Evolutionary conservation across 2,113 vertebrate genomes (phyloP).

Genomic region (Phaetusa simplex): DNA sequence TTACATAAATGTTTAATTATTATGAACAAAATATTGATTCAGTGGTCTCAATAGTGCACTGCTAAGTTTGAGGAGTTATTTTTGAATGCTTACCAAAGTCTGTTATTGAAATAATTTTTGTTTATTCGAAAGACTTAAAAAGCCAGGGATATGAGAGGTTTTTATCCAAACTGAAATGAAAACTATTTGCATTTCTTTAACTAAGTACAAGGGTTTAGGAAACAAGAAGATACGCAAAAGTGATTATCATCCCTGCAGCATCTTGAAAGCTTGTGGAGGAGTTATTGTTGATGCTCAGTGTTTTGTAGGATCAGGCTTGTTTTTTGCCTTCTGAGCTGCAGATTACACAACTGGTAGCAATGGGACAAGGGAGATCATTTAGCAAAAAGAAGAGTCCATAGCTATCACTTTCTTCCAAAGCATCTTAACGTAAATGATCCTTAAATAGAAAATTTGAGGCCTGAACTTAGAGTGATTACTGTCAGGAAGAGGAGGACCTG

Average conservation of each 20-base stretch:
- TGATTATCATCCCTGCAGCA: not conserved
- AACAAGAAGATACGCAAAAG: not conserved
- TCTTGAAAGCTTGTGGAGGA: not conserved
- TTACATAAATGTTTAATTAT: constrained; percentile 64
- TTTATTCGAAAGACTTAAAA: constrained; percentile 18
- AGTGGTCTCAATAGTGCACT: not conserved
- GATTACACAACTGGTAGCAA: not conserved
- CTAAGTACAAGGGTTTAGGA: not conserved
- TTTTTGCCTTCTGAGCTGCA: not conserved
- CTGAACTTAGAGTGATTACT: not conserved
- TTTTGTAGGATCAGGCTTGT: not conserved
- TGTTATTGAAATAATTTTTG: constrained; percentile 33
- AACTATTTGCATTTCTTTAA: not conserved
- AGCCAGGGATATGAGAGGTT: not conserved
- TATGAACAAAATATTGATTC: constrained; percentile 55
- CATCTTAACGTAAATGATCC: not conserved
- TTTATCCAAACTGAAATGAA: not conserved
- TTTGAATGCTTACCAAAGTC: constrained; percentile 36
- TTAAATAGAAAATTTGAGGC: not conserved
- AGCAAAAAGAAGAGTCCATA: not conserved
- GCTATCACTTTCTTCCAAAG: not conserved
- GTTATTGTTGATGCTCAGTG: not conserved
- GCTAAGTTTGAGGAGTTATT: constrained; percentile 17
- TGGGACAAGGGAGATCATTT: not conserved
- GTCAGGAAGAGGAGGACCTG: not conserved